These are phyloP conservation scores for Vanessa atalanta DNA, from an alignment of 1,140 invertebrate genomes.

Conservation along the genomic window DNA sequence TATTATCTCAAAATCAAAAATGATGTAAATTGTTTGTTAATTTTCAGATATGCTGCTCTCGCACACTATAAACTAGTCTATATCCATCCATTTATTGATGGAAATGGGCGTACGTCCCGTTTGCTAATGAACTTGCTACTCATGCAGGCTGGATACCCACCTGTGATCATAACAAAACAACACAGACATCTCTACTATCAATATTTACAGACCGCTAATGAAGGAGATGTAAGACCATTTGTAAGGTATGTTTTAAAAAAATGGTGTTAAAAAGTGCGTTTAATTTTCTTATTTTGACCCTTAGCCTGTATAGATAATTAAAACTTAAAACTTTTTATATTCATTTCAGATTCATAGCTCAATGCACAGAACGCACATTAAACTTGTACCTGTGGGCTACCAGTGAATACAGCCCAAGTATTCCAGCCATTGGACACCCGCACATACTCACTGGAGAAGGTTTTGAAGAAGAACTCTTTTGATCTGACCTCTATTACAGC, in stretches of 20 bases:
- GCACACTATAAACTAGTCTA: conserved; percentile 98
- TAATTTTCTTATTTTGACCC: too few relatives aligned
- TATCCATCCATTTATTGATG: conserved; percentile 96
- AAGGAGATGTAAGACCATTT: conserved; percentile 95
- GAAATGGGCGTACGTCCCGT: conserved; percentile 96
- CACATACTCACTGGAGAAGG: conserved; percentile 71
- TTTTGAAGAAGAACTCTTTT: conserved; percentile 63
- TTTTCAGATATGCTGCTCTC: conserved; percentile 90
- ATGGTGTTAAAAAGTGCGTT: too few relatives aligned
- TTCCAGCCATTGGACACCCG: conserved; percentile 80
- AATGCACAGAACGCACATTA: conserved; percentile 95
- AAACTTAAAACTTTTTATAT: neutral
- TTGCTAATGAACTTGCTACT: conserved; percentile 98
- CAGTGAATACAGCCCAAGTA: conserved; percentile 82
- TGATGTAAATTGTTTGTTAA: neutral
- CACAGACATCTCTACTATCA: conserved; percentile 92
- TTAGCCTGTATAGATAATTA: too few relatives aligned
- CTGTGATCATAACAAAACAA: conserved; percentile 96
- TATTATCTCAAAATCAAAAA: too few relatives aligned
- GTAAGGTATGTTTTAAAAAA: conserved; percentile 81
- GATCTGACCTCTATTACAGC: neutral
- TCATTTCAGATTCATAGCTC: conserved; percentile 89
- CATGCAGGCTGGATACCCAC: conserved; percentile 98
- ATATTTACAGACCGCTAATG: conserved; percentile 93
- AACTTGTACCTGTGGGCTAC: conserved; percentile 95